These are phyloP conservation scores for Strix uralensis DNA, from an alignment of 2,113 vertebrate genomes.

Conservation along the genomic window DNA sequence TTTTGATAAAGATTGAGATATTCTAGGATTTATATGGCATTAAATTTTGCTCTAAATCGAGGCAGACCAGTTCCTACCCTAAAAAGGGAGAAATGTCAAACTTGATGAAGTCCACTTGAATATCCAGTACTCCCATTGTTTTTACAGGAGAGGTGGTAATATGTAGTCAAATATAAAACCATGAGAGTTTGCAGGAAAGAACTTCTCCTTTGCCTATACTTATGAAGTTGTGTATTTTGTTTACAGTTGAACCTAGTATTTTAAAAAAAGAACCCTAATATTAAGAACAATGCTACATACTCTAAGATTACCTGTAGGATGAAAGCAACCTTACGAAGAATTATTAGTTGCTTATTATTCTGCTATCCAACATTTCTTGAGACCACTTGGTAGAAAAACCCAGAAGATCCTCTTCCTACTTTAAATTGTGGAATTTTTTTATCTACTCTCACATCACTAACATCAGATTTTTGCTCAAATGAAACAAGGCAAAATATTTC, in stretches of 20 bases:
- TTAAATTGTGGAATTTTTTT: background rate
- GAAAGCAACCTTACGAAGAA: background rate
- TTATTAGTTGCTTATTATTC: background rate
- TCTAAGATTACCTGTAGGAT: background rate
- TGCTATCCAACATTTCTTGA: background rate
- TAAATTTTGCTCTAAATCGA: background rate
- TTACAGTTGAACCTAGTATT: background rate
- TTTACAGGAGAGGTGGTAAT: background rate
- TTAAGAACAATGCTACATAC: background rate
- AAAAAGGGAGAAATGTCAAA: slow-evolving; percentile 3
- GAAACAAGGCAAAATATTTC: background rate
- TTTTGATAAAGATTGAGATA: slow-evolving; percentile 35
- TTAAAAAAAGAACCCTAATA: background rate
- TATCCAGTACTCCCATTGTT: background rate
- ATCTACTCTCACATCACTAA: background rate
- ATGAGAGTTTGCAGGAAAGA: background rate
- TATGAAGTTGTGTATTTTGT: background rate
- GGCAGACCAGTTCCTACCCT: background rate
- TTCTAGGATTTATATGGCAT: background rate
- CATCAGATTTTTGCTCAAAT: background rate
- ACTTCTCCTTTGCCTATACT: background rate
- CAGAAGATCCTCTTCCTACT: background rate
- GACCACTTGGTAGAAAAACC: background rate
- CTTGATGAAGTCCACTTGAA: background rate
- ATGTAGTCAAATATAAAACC: background rate